Evolutionary conservation across 2,888 invertebrate genomes (phyloP).

Genomic region (Acheta domesticus): DNA sequence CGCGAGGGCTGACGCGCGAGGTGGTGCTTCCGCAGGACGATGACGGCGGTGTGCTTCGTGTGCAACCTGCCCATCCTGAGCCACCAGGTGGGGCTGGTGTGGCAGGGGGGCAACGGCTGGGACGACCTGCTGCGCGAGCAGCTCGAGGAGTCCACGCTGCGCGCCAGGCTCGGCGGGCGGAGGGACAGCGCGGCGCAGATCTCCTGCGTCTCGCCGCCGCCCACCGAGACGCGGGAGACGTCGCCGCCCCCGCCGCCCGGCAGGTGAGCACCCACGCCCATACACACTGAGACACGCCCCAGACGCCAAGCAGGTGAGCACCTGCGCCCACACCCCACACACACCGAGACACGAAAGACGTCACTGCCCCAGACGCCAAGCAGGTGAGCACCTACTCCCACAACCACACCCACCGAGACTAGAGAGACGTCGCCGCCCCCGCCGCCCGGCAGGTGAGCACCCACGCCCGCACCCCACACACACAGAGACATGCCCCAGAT

Average conservation of each 20-base stretch:
- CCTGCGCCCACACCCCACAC: too few relatives aligned
- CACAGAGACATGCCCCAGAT: too few relatives aligned
- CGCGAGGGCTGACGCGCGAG: neutral
- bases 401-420: too few relatives aligned
- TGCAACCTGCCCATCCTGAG: slow-evolving; percentile 93
- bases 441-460: slow-evolving; percentile 30
- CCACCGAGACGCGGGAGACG: slow-evolving; percentile 66
- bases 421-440: slow-evolving; percentile 65
- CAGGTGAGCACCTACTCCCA: too few relatives aligned
- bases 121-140: slow-evolving; percentile 87
- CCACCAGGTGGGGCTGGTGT: slow-evolving; percentile 89
- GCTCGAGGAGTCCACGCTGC: slow-evolving; percentile 78
- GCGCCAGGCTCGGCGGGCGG: slow-evolving; percentile 78
- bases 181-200: slow-evolving; percentile 91
- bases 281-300: too few relatives aligned
- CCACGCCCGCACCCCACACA: too few relatives aligned
- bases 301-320: too few relatives aligned
- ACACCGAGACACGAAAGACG: slow-evolving; percentile 50
- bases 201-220: slow-evolving; percentile 71
- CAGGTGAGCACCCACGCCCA: neutral
- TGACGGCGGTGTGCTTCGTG: slow-evolving; percentile 93
- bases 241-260: slow-evolving; percentile 55
- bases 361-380: slow-evolving; percentile 51
- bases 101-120: slow-evolving; percentile 93
- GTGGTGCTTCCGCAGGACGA: slow-evolving; percentile 62